Percentiles rank a stretch among this genome's conserved stretches.
These are phyloP conservation scores for Drosophila orosa DNA, from an alignment of 1,140 invertebrate species.

Conservation along the genomic window DNA sequence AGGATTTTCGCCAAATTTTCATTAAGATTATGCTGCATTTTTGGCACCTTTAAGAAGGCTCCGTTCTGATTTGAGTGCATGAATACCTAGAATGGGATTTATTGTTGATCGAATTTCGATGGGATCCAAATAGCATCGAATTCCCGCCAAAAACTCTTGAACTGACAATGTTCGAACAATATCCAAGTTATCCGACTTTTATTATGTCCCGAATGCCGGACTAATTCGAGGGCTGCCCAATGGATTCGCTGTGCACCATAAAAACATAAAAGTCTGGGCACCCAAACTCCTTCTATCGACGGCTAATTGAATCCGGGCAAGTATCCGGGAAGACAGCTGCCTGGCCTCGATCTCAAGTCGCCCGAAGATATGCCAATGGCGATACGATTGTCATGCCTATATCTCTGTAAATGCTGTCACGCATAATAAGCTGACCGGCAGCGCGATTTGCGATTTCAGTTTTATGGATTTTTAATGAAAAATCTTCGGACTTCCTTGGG, in stretches of 20 bases:
- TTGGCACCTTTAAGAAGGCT: slow-evolving; percentile 27
- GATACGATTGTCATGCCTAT: slow-evolving; percentile 66
- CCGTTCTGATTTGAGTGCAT: background rate
- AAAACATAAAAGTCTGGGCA: slow-evolving; percentile 40
- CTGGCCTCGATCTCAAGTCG: slow-evolving; percentile 28
- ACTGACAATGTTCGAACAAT: background rate
- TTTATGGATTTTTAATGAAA: slow-evolving; percentile 80
- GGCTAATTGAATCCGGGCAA: slow-evolving; percentile 76
- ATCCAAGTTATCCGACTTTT: slow-evolving; percentile 36
- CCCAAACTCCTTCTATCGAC: slow-evolving; percentile 25
- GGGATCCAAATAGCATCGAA: slow-evolving; percentile 3
- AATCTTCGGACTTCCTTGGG: slow-evolving; percentile 60
- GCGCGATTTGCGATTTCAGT: slow-evolving; percentile 69
- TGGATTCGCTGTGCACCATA: slow-evolving; percentile 68
- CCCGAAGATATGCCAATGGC: slow-evolving; percentile 40
- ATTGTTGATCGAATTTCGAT: slow-evolving; percentile 5
- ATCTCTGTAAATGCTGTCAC: slow-evolving; percentile 64
- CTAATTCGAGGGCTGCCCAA: slow-evolving; percentile 44
- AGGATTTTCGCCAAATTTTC: slow-evolving; percentile 56
- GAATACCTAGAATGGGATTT: slow-evolving; percentile 17
- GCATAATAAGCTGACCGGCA: slow-evolving; percentile 61
- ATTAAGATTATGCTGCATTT: slow-evolving; percentile 35
- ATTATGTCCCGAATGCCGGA: slow-evolving; percentile 50
- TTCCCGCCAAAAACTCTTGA: slow-evolving; percentile 16
- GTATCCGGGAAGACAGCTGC: slow-evolving; percentile 62